A percentile compares a stretch with the other conserved stretches of the same genome.
phyloP scores from a whole-genome alignment of 1,140 invertebrate species.

The Lutraria rhynchaena region DNA sequence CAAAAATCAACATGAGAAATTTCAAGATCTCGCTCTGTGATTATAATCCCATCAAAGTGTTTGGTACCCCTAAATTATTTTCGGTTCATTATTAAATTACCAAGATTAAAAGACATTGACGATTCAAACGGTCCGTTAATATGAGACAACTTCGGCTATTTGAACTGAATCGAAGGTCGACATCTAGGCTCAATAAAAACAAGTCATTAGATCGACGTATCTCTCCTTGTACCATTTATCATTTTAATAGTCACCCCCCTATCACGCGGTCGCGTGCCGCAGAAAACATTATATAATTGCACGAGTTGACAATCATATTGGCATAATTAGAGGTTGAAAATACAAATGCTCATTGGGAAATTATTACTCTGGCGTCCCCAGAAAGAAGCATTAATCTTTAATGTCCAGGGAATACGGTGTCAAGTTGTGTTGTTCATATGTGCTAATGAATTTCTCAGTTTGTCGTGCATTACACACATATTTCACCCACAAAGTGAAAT shows the following conservation, averaged over 20 bases:
- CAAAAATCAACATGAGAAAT: no score
- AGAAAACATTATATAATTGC: conserved; percentile 53
- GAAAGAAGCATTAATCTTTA: conserved; percentile 49
- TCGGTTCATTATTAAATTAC: conserved; percentile 31
- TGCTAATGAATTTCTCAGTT: conserved; percentile 45
- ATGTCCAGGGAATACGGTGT: conserved; percentile 18
- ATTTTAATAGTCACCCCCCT: conserved; percentile 49
- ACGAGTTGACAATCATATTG: conserved; percentile 41
- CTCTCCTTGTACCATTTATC: conserved; percentile 38
- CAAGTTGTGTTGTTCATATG: background rate
- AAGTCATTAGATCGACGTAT: background rate
- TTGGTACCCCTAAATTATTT: conserved; percentile 3
- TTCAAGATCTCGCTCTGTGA: conserved; percentile 17
- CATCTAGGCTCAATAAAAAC: background rate
- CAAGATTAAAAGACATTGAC: conserved; percentile 5
- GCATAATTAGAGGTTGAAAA: conserved; percentile 48
- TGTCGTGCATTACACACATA: conserved; percentile 11
- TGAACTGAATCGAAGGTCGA: conserved; percentile 21
- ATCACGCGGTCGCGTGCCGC: conserved; percentile 42
- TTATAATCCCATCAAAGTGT: conserved; percentile 48
- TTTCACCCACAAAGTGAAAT: conserved; percentile 1
- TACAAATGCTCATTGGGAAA: conserved; percentile 40
- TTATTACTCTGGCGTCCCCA: conserved; percentile 42
- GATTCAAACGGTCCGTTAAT: background rate
- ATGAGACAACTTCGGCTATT: conserved; percentile 18